Base-by-base conservation (phyloP, 1,140 invertebrate genomes). In the Drosophila kanapiae region DNA sequence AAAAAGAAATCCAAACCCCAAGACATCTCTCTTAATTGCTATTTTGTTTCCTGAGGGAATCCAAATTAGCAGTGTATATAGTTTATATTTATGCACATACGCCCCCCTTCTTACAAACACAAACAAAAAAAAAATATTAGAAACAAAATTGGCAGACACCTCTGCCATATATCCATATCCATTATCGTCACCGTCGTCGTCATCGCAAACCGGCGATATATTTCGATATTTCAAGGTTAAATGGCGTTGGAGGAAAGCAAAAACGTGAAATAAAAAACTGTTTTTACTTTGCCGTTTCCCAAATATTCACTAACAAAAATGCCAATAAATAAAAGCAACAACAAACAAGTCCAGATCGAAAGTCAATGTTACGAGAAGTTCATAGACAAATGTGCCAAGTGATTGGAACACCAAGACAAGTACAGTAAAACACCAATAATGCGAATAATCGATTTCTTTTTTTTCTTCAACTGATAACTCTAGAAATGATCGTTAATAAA, bases 211-310 rank as follows among this genome's bases (percentile, higher is more conserved):
- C 81, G 77, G 58, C 45, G 51, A 61, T 79, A 62, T 87, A 62
- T 87, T 87, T 82, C 71, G 42, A 67, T 80, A 71, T 78, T 82
- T 87, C 80, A 88, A 87, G 84, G 83, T 83, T 84, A 54, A 71
- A 40, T 42, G 67, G 38, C 67, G 18, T 18, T 35, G 42, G 18
- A 48, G 65, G 47, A 70, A 56, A 58, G 65, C 7, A 63, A 29
- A 75, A 75, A 69, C 59, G 77, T 87, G 75, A 87, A 88, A 79
- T 61, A 64, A 75, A 80, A 84, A 70, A 88, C 80, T 83, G 77
- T 83, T 83, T 87, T 80, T 88, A 88, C 84, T 88, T 88, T 49
- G 56, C 18, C 27, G 11, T 80, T 69, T 53, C 11, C 27, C 10
- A 37, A 33, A 60, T 40, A 45, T 59, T 58, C 49, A 68, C 35